Base-by-base conservation (phyloP, 2,888 invertebrate species). In the Agonopterix alstromeriana region DNA sequence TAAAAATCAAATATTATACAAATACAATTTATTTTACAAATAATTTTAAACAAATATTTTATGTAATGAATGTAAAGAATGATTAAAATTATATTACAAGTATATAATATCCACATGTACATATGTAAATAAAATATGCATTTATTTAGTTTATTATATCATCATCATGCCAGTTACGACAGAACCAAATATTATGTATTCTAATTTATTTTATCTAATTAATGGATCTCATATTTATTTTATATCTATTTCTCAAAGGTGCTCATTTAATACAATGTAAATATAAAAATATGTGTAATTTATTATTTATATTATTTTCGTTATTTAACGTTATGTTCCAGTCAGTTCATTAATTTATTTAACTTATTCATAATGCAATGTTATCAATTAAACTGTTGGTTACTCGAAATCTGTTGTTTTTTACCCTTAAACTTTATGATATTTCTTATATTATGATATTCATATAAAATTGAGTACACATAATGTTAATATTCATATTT, bases 341-440 rank as follows among this genome's bases (percentile, higher is more conserved):
- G 60, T 66, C 63, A 63, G 55, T 51, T 58, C 52, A 60, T 61
- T 67, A 55, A 71, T 61, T 66, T 67, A 61, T 65, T 70, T 61
- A 65, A 67, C 67, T 70, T 63, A 65, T 70, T 65, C 71, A 66
- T 35, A 70, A 66, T 62, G 65, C 58, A 73, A 72, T 77, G 67
- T 71, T 76, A 75, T 76, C 65, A 78, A 79, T 76, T 72, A 73
- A 81, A 77, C 77, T 77, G 70, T 81, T 82, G 77, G 77, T 82
- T 77, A 77, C 75, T 71, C 61, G 48, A 47, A 56, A 49, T 59
- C 36, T 42, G 11, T 52, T 53, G 46, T 53, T 57, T 55, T 53
- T 27, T 27, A 5, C 1, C 14, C 14, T 14, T 14, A n/a, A n/a
- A n/a, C n/a, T n/a, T n/a, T n/a, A n/a, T n/a, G n/a, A n/a, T n/a